A percentile compares a stretch with the other conserved stretches of the same genome.
These are phyloP conservation scores for Mallateleia sp. DNA, from an alignment of 2,888 invertebrate genomes.

Conservation along the genomic window DNA sequence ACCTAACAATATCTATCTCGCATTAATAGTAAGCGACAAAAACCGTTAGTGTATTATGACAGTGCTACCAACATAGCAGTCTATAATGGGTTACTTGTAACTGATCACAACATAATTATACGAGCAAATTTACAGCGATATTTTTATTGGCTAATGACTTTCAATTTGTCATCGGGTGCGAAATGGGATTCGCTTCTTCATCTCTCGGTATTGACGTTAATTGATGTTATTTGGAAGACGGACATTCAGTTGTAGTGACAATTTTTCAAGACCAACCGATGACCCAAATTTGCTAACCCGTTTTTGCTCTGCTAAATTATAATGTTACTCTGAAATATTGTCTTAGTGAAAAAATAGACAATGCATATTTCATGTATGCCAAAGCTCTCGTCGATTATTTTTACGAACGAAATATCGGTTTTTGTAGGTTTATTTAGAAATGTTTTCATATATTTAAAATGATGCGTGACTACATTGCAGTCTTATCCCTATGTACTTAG, in stretches of 20 bases:
- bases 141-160: neutral
- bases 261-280: slow-evolving; percentile 20
- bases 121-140: slow-evolving; percentile 40
- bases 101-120: slow-evolving; percentile 4
- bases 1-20: neutral
- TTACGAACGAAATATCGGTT: too few relatives aligned
- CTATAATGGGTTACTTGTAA: slow-evolving; percentile 13
- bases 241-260: neutral
- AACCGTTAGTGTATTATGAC: slow-evolving; percentile 30
- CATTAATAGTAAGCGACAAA: slow-evolving; percentile 30
- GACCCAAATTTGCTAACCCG: slow-evolving; percentile 34
- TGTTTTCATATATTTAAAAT: neutral
- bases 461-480: too few relatives aligned
- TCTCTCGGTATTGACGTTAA: slow-evolving; percentile 9
- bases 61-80: slow-evolving; percentile 15
- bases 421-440: too few relatives aligned
- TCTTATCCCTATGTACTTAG: neutral
- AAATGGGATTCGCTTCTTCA: neutral
- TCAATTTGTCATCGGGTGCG: neutral
- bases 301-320: slow-evolving; percentile 26
- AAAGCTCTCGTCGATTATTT: too few relatives aligned
- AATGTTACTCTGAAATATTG: too few relatives aligned
- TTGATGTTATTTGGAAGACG: slow-evolving; percentile 14
- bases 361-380: too few relatives aligned
- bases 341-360: too few relatives aligned